phyloP scores from a whole-genome alignment of 1,140 invertebrate species.

The Halesus radiatus region DNA sequence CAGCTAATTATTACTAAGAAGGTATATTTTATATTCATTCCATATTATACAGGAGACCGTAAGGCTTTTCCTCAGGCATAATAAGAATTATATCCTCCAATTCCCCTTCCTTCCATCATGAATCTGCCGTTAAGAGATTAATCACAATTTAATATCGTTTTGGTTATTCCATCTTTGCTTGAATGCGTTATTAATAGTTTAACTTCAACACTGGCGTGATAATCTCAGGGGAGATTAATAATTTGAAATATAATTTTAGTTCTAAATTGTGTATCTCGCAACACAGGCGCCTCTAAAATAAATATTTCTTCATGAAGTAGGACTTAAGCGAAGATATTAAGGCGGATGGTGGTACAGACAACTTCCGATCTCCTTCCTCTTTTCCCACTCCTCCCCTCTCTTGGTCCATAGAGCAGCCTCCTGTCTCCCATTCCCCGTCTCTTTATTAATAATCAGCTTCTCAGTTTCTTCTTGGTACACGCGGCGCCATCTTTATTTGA shows the following conservation, averaged over 20 bases:
- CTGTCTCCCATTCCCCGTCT: constrained; percentile 20
- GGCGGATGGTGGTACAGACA: background rate
- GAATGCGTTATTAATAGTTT: too few relatives aligned
- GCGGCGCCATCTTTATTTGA: background rate
- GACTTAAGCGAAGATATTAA: background rate
- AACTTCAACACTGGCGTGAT: too few relatives aligned
- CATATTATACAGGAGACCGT: too few relatives aligned
- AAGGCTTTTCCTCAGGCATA: too few relatives aligned
- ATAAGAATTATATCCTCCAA: too few relatives aligned
- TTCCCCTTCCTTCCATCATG: too few relatives aligned
- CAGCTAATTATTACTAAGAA: too few relatives aligned
- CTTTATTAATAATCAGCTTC: constrained; percentile 19
- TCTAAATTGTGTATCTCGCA: background rate
- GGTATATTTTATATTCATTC: too few relatives aligned
- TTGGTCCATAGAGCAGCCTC: background rate
- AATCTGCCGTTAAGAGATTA: too few relatives aligned
- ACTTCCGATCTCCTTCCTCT: background rate
- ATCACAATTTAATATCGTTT: too few relatives aligned
- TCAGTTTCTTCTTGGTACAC: background rate
- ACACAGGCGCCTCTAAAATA: background rate
- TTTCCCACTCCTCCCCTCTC: background rate
- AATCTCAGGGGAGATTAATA: background rate
- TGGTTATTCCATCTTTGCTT: too few relatives aligned
- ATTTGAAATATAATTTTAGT: constrained; percentile 3
- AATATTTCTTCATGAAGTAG: background rate